Evolutionary conservation across 1,140 invertebrate species (phyloP), one percentile per base, ranked within the genome.

Genomic region (Orius laevigatus): DNA sequence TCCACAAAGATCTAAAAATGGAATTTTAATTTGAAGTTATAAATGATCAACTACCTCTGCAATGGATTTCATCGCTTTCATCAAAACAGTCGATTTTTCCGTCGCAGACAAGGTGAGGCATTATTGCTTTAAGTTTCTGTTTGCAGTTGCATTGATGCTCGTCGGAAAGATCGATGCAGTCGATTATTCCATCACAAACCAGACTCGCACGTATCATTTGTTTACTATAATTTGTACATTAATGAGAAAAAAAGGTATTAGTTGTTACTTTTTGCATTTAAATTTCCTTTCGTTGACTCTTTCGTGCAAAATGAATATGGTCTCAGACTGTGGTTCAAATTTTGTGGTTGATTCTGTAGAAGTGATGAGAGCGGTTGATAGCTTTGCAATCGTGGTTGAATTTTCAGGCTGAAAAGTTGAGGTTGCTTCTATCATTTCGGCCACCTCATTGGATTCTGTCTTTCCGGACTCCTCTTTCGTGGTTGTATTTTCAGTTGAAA

Each of bases 151-250:
- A 91, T 52, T 72, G 62, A 1, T 66, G 52, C 66, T 89, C 86
- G 62, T 91, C 86, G 0, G 75, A 79, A 11, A 76, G 76, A 63
- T 91, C 85, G 59, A 84, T 76, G 62, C 86, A 90, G 57, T 89
- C 83, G 12, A 71, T 59, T 35, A 72, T 63, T 16, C 70, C 70
- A 61, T 91, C 70, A 58, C 86, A 91, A 43, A 45, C 20, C 2
- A 72, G 70, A 52, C 70, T 65, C 8, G 56, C 49, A 1, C 66
- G 60, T 1, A 74, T 63, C 18, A 87, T 71, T 10, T 60, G 67
- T 65, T 86, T 70, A 40, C 79, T 83, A 49, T 53, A 43, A 54
- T 38, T 12, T 38, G 63, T 45, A 54, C n/a, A 52, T n/a, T 14
- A 19, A 32, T 50, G 4, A 25, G 20, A 18, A 32, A 18, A 36